A percentile compares a stretch with the other conserved stretches of the same genome.
Evolutionary conservation across 2,113 vertebrate genomes (phyloP).

Genomic region (Sylvietta virens): DNA sequence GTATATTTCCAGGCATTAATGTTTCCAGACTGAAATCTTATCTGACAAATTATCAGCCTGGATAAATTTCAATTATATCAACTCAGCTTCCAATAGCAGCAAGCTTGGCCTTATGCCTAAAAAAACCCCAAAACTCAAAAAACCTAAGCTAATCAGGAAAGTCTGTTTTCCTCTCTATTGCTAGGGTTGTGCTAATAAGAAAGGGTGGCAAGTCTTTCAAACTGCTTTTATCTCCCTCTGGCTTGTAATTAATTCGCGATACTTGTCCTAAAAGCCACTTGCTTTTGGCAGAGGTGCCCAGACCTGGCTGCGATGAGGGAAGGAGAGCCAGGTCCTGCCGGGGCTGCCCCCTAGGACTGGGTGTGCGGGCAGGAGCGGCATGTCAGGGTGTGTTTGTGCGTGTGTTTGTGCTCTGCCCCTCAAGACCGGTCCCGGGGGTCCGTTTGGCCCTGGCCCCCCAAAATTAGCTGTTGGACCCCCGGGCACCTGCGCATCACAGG

Average conservation of each 20-base stretch:
- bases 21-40: not conserved
- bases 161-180: not conserved
- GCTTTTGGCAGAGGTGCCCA: not conserved
- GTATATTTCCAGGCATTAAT: not conserved
- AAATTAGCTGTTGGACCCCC: not conserved
- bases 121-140: not conserved
- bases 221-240: not conserved
- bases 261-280: constrained; percentile 13
- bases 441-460: not conserved
- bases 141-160: not conserved
- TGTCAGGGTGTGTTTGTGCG: not conserved
- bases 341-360: not conserved
- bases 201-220: not conserved
- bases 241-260: constrained; percentile 11
- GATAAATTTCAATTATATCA: not conserved
- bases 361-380: accelerated
- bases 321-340: not conserved
- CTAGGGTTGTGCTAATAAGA: not conserved
- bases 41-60: not conserved
- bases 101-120: not conserved
- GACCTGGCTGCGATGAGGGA: not conserved
- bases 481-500: accelerated
- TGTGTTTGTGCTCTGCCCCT: not conserved
- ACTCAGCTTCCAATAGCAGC: not conserved
- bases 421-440: not conserved